phyloP scores from a whole-genome alignment of 2,113 vertebrate genomes.

The Lagenorhynchus albirostris region DNA sequence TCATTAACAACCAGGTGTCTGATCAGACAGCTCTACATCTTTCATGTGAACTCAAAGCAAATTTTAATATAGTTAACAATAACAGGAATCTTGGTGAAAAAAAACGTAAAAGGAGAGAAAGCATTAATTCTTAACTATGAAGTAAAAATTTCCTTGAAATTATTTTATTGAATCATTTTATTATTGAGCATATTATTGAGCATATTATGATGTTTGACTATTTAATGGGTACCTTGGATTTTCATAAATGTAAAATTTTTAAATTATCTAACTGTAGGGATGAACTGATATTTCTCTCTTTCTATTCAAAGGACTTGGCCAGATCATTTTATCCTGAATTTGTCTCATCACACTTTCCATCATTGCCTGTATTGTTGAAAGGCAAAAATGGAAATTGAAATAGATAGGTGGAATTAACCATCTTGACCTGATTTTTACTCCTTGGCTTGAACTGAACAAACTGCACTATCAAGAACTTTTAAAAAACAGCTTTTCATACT shows the following conservation, averaged over 20 bases:
- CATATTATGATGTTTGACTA: neutral
- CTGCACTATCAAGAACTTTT: neutral
- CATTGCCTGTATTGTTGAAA: neutral
- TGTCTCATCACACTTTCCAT: neutral
- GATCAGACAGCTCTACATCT: neutral
- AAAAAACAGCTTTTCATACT: neutral
- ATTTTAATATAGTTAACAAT: neutral
- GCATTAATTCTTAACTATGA: neutral
- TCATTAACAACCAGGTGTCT: neutral
- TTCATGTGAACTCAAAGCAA: neutral
- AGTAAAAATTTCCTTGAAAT: neutral
- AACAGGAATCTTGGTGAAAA: neutral
- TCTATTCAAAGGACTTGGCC: neutral
- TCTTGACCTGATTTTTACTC: conserved; percentile 29
- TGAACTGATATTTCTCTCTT: neutral
- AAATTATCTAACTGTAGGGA: neutral
- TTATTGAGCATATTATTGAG: neutral
- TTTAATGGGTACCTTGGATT: neutral
- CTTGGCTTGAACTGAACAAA: neutral
- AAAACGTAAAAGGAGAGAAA: neutral
- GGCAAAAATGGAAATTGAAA: neutral
- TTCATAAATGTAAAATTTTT: neutral
- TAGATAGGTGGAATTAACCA: neutral
- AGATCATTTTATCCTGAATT: neutral
- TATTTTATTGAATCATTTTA: neutral